Percentiles rank a stretch among this genome's conserved stretches.
phyloP scores from a whole-genome alignment of 2,888 invertebrate genomes.

The Folsomia candida region DNA sequence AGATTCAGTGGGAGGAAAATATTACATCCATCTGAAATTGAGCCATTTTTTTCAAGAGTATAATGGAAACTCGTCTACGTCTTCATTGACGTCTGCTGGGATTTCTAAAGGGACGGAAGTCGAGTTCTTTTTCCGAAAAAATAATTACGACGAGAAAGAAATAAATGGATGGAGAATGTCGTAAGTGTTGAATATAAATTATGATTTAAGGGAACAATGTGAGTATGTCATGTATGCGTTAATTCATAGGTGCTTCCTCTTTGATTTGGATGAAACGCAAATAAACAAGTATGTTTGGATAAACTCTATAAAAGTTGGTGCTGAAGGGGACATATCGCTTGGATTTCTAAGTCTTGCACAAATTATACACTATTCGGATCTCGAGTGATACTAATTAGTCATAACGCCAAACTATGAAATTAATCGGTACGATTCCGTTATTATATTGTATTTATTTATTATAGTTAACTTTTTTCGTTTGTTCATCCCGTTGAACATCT shows the following conservation, averaged over 20 bases:
- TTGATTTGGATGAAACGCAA: conserved; percentile 38
- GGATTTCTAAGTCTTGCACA: conserved; percentile 41
- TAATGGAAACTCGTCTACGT: neutral
- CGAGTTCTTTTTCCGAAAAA: conserved; percentile 40
- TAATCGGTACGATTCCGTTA: too few relatives aligned
- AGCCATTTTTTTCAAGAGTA: conserved; percentile 29
- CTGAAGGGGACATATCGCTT: conserved; percentile 34
- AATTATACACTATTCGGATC: conserved; percentile 32
- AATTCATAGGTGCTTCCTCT: conserved; percentile 31
- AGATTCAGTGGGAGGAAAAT: conserved; percentile 32
- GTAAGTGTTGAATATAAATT: conserved; percentile 15
- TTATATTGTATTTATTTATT: too few relatives aligned
- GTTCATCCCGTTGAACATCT: too few relatives aligned
- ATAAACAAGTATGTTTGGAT: conserved; percentile 31
- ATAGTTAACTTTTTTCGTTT: too few relatives aligned
- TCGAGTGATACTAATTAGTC: neutral
- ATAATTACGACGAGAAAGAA: conserved; percentile 41
- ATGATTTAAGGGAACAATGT: neutral
- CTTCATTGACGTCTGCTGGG: neutral
- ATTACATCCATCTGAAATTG: conserved; percentile 29
- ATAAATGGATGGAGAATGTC: conserved; percentile 40
- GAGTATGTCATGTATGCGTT: neutral
- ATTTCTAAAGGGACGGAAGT: conserved; percentile 23
- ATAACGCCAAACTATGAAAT: too few relatives aligned
- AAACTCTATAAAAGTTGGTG: conserved; percentile 35